phyloP scores from a whole-genome alignment of 2,888 invertebrate species.

The Leptura quadrifasciata region DNA sequence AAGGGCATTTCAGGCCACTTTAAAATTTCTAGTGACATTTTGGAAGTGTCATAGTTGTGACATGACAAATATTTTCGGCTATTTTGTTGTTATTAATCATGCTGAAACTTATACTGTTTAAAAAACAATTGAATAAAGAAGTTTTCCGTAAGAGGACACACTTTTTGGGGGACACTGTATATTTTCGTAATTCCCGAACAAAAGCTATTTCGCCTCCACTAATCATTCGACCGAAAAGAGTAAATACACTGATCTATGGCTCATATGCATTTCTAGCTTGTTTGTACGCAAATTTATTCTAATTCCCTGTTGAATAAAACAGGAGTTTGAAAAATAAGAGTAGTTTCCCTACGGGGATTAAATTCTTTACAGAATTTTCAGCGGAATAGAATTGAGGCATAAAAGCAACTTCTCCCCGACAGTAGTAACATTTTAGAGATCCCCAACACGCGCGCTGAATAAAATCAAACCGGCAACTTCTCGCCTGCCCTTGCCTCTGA shows the following conservation, averaged over 20 bases:
- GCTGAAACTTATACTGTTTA: too few relatives aligned
- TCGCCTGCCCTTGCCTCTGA: neutral
- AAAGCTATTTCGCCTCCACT: too few relatives aligned
- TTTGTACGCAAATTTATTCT: conserved; percentile 31
- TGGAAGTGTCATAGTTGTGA: too few relatives aligned
- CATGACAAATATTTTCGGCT: too few relatives aligned
- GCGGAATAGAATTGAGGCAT: conserved; percentile 40
- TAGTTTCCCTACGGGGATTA: conserved; percentile 33
- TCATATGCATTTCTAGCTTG: conserved; percentile 1
- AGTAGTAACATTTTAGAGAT: conserved; percentile 41
- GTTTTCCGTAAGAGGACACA: too few relatives aligned
- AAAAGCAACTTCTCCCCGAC: conserved; percentile 39
- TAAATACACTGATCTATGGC: neutral
- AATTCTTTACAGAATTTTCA: conserved; percentile 44
- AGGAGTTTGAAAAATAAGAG: conserved; percentile 41
- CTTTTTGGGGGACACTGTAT: too few relatives aligned
- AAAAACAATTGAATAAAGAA: too few relatives aligned
- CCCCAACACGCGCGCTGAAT: conserved; percentile 42
- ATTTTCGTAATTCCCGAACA: too few relatives aligned
- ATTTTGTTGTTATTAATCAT: too few relatives aligned
- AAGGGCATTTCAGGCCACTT: too few relatives aligned
- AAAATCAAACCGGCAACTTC: conserved; percentile 31
- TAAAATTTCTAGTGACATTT: too few relatives aligned
- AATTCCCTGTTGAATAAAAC: conserved; percentile 34
- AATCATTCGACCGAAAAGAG: too few relatives aligned